phyloP scores from a whole-genome alignment of 1,140 invertebrate genomes.

The Copidosoma floridanum region DNA sequence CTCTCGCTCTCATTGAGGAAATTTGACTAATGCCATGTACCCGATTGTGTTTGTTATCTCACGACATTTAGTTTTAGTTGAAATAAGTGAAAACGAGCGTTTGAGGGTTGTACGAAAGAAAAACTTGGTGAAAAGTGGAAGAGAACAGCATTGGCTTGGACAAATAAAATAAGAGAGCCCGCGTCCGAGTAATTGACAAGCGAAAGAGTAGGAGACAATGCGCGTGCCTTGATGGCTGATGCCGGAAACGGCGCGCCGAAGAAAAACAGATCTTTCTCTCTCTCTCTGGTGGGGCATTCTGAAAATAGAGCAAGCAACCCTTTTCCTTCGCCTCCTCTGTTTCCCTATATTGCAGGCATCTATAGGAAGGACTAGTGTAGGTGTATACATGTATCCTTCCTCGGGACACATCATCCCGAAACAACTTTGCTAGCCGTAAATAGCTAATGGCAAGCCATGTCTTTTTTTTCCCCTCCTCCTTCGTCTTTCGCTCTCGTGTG shows the following conservation, averaged over 20 bases:
- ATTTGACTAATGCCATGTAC: too few species aligned
- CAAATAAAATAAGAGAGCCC: not conserved
- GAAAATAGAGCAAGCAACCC: conserved; percentile 18
- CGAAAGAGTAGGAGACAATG: conserved; percentile 11
- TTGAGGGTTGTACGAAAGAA: too few species aligned
- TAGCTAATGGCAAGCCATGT: conserved; percentile 25
- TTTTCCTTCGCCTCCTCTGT: not conserved
- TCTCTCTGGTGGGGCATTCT: conserved; percentile 16
- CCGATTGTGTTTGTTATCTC: too few species aligned
- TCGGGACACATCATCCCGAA: too few species aligned
- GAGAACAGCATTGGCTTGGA: not conserved
- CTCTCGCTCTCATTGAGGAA: too few species aligned
- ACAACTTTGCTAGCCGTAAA: conserved; percentile 13
- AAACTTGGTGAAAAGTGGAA: not conserved
- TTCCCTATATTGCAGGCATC: too few species aligned
- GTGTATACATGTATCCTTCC: too few species aligned
- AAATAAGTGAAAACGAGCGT: too few species aligned
- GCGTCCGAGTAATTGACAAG: conserved; percentile 14
- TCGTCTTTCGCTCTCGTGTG: too few species aligned
- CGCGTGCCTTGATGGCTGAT: too few species aligned
- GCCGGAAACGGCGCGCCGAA: conserved; percentile 7
- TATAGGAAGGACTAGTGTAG: too few species aligned
- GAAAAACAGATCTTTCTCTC: not conserved
- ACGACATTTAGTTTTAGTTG: too few species aligned
- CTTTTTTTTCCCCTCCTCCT: not conserved